Percentiles rank a stretch among this genome's conserved stretches.
Conservation (phyloP, 1,140 invertebrate genomes). For the Drosophila insularis region DNA sequence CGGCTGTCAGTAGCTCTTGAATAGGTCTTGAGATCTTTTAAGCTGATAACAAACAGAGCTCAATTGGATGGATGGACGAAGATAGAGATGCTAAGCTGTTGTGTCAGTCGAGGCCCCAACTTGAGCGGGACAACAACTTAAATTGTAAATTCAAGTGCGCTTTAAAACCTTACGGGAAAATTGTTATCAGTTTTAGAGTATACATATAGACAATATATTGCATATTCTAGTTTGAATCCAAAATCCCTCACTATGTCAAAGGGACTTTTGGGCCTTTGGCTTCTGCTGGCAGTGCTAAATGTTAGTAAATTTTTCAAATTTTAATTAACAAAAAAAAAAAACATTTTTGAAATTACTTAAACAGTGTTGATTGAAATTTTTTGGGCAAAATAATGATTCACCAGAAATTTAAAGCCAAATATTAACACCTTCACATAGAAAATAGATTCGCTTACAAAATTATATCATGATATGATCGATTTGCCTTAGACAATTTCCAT, state of each 20-base stretch:
- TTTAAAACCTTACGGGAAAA: neutral
- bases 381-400: too few relatives aligned
- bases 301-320: slow-evolving; percentile 40
- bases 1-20: slow-evolving; percentile 1
- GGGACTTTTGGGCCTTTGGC: slow-evolving; percentile 30
- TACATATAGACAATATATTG: slow-evolving; percentile 6
- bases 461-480: too few relatives aligned
- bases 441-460: too few relatives aligned
- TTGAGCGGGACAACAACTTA: slow-evolving; percentile 41
- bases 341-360: too few relatives aligned
- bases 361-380: too few relatives aligned
- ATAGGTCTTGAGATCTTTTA: slow-evolving; percentile 59
- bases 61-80: slow-evolving; percentile 43
- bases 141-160: slow-evolving; percentile 15
- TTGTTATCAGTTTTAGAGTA: slow-evolving; percentile 34
- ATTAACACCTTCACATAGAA: too few relatives aligned
- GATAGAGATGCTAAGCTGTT: slow-evolving; percentile 37
- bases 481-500: too few relatives aligned
- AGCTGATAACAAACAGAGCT: slow-evolving; percentile 52
- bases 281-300: slow-evolving; percentile 31
- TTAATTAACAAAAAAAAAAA: too few relatives aligned
- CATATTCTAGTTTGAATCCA: neutral
- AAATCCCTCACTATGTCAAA: slow-evolving; percentile 30
- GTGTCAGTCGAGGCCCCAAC: slow-evolving; percentile 49
- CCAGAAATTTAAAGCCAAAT: too few relatives aligned